Percentiles rank a stretch among this genome's conserved stretches.
Conservation (phyloP, 2,888 invertebrate species). For the Sminthurinus aureus region DNA sequence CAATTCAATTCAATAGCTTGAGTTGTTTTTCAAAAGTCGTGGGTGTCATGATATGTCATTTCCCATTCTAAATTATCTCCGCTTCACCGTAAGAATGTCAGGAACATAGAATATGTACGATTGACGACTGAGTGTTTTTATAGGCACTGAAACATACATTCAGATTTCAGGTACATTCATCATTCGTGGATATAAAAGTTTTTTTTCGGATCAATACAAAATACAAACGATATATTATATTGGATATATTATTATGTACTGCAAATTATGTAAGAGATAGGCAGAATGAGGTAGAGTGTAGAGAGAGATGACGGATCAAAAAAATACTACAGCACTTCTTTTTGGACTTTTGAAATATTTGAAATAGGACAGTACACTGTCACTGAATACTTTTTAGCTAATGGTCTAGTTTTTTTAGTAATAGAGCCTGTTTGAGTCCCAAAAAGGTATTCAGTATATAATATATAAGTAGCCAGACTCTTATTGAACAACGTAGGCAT, state of each 20-base stretch:
- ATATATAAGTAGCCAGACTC: too few relatives aligned
- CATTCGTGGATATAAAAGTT: not conserved
- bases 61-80: not conserved
- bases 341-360: constrained; percentile 17
- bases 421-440: too few relatives aligned
- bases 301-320: not conserved
- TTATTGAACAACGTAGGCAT: too few relatives aligned
- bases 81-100: not conserved
- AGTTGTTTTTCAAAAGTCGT: not conserved
- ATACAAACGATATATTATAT: not conserved
- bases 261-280: not conserved
- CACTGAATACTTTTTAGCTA: constrained; percentile 5
- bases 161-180: too few relatives aligned
- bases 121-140: not conserved
- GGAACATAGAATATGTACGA: not conserved
- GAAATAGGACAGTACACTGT: constrained; percentile 23
- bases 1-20: not conserved
- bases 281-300: not conserved
- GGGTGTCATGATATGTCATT: constrained; percentile 10
- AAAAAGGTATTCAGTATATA: too few relatives aligned
- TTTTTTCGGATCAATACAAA: not conserved
- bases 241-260: not conserved
- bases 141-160: too few relatives aligned
- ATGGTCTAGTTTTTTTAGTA: too few relatives aligned
- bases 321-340: not conserved